Base-by-base conservation (phyloP, 2,888 invertebrate species). In the Rhogogaster chlorosoma region DNA sequence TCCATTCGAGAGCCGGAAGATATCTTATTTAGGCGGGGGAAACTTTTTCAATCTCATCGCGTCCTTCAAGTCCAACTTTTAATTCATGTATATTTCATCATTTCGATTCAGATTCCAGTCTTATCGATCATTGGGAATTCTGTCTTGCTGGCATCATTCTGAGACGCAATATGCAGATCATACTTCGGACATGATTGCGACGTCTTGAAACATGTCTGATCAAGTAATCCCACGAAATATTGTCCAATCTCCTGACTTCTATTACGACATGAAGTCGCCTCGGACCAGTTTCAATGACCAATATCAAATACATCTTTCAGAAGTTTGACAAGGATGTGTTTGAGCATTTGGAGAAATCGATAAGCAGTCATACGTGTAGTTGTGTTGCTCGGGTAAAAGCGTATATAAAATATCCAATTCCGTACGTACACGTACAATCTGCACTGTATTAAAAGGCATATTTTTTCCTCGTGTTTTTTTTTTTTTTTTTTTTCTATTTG, bases 11-110 rank as follows among this genome's bases (percentile, higher is more conserved):
- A 15, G 45, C 45, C 15, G 70, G 29, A n/a, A n/a, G n/a, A 32
- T 70, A 36, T 36, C 18, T n/a, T 18, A 70, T 70, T 70, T 70
- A 29, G 70, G 32, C 70, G 5, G 9, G 71, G 6, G 12, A 42
- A 73, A 73, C 71, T 73, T 73, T 73, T 73, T 42, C 71, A 73
- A 73, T 73, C 42, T 73, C 71, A 32, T 32, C 26, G 36, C 36
- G 4, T 12, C 71, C 42, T 18, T 22, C 38, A 42, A 73, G 42
- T n/a, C 22, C 18, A 67, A 67, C 42, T 73, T 73, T 42, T 73
- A 73, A 73, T 73, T 42, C 71, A 42, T 73, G 42, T 22, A 10
- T 22, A 73, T 67, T 67, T 67, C 32, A 29, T 67, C 26, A 67
- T 32, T 67, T 32, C 12, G 10, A 67, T 67, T 32, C 32, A 32